phyloP scores from a whole-genome alignment of 2,113 vertebrate species.

The Lepus americanus region DNA sequence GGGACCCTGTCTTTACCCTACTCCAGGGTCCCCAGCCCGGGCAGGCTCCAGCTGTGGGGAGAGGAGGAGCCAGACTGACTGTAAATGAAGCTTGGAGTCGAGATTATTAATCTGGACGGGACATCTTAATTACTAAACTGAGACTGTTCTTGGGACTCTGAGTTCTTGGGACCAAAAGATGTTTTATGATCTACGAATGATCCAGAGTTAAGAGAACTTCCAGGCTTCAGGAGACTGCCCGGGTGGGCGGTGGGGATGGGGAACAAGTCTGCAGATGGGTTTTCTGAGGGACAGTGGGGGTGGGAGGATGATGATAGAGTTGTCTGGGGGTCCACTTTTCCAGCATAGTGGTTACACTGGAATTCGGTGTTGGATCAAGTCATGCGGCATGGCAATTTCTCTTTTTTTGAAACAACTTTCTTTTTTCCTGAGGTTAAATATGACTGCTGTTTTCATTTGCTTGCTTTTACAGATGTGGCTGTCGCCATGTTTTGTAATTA shows the following conservation, averaged over 20 bases:
- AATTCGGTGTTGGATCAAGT: background rate
- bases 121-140: constrained; percentile 60
- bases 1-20: background rate
- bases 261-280: constrained; percentile 17
- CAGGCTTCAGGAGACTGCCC: background rate
- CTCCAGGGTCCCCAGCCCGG: background rate
- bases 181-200: constrained; percentile 54
- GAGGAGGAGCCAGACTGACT: background rate
- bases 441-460: constrained; percentile 2
- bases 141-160: constrained; percentile 33
- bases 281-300: background rate
- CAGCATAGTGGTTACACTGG: background rate
- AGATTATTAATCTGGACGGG: constrained; percentile 55
- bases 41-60: background rate
- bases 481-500: background rate
- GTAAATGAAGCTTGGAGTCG: background rate
- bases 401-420: background rate
- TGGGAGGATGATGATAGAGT: background rate
- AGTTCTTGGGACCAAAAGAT: constrained; percentile 53
- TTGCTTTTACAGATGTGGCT: constrained; percentile 9
- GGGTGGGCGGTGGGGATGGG: background rate
- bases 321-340: constrained; percentile 6
- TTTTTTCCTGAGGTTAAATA: constrained; percentile 44
- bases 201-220: constrained; percentile 1
- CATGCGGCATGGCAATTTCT: background rate